These are phyloP conservation scores for Ormyrus labotus DNA, from an alignment of 2,888 invertebrate genomes.

Conservation along the genomic window DNA sequence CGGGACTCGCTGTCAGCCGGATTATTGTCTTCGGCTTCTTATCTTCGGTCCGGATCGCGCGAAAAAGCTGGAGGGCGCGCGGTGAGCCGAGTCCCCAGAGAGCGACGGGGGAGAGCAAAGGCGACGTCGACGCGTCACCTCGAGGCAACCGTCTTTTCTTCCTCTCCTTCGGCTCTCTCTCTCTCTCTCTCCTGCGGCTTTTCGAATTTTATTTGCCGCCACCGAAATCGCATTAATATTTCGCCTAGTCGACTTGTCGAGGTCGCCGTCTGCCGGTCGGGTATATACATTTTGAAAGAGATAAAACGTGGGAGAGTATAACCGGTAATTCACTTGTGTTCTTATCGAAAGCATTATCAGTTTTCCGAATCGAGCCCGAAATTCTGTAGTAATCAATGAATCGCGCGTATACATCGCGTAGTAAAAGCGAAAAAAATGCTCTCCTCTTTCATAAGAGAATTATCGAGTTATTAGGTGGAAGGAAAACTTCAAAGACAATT, in stretches of 20 bases:
- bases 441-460: too few species aligned
- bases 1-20: conserved; percentile 72
- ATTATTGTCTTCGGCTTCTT: conserved; percentile 75
- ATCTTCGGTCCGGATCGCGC: conserved; percentile 63
- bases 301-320: background rate
- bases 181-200: background rate
- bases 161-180: background rate
- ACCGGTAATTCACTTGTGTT: background rate
- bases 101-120: background rate
- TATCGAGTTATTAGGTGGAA: background rate
- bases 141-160: background rate
- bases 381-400: too few species aligned
- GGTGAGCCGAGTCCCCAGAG: conserved; percentile 43
- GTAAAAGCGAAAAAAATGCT: too few species aligned
- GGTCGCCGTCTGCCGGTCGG: too few species aligned
- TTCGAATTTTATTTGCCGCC: conserved; percentile 23
- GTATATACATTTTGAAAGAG: too few species aligned
- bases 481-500: conserved; percentile 7
- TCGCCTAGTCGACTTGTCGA: background rate
- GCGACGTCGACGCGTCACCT: background rate
- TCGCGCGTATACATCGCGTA: too few species aligned
- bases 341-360: background rate
- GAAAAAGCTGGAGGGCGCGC: background rate
- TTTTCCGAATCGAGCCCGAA: too few species aligned
- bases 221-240: conserved; percentile 11